A percentile compares a stretch with the other conserved stretches of the same genome.
Evolutionary conservation across 2,888 invertebrate genomes (phyloP).

Genomic region (Camptogramma bilineatum): DNA sequence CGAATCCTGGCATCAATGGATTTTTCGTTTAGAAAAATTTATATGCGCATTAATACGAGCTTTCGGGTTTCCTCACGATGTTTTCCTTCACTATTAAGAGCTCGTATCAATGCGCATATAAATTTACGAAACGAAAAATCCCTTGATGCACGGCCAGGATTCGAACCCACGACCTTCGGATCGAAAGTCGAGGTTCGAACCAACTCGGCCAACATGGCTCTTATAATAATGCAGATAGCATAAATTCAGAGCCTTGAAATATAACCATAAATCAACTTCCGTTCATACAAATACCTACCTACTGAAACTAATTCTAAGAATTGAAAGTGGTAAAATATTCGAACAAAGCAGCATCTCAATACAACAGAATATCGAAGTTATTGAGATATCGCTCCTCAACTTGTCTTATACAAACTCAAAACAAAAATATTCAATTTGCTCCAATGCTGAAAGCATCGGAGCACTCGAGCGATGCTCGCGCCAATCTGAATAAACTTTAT

Average conservation of each 20-base stretch:
- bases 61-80: too few relatives aligned
- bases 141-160: too few relatives aligned
- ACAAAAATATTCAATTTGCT: constrained; percentile 35
- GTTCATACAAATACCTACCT: background rate
- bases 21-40: too few relatives aligned
- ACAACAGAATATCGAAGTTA: constrained; percentile 13
- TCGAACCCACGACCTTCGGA: too few relatives aligned
- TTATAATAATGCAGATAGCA: too few relatives aligned
- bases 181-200: too few relatives aligned
- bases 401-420: constrained; percentile 27
- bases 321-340: constrained; percentile 1
- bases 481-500: constrained; percentile 41
- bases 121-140: too few relatives aligned
- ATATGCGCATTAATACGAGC: too few relatives aligned
- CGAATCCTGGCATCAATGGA: too few relatives aligned
- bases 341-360: background rate
- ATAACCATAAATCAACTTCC: background rate
- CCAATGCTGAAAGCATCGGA: constrained; percentile 26
- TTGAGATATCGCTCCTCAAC: constrained; percentile 24
- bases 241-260: background rate
- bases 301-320: background rate
- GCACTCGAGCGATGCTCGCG: constrained; percentile 18
- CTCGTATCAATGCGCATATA: too few relatives aligned
- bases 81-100: too few relatives aligned
- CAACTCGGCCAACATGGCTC: too few relatives aligned